Evolutionary conservation across 2,113 vertebrate species (phyloP).

Genomic region (Cheirogaleus medius): DNA sequence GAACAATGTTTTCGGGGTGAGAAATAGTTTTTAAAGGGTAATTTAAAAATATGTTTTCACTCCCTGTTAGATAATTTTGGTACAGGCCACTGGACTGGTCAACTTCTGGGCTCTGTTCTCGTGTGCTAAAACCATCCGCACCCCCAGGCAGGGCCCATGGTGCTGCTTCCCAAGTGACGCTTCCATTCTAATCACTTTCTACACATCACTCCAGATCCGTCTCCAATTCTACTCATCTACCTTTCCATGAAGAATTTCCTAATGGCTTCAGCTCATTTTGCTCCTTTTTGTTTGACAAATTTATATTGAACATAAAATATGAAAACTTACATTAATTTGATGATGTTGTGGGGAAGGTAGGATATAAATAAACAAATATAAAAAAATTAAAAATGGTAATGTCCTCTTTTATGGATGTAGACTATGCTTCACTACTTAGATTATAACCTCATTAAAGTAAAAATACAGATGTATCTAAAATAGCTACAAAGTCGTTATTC

Average conservation of each 20-base stretch:
- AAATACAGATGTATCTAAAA: too few relatives aligned
- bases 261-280: neutral
- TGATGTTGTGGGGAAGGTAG: neutral
- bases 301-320: neutral
- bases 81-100: neutral
- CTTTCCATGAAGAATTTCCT: neutral
- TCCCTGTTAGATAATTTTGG: neutral
- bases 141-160: neutral
- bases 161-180: too few relatives aligned
- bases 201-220: neutral
- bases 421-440: neutral
- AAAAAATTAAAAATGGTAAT: neutral
- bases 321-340: neutral
- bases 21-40: neutral
- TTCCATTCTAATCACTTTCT: too few relatives aligned
- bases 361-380: neutral
- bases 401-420: neutral
- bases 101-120: neutral
- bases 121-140: too few relatives aligned
- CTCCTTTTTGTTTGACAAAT: neutral
- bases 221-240: neutral
- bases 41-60: neutral
- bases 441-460: neutral
- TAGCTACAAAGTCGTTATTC: fast-evolving
- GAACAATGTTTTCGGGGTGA: neutral